Evolutionary conservation across 2,888 invertebrate species (phyloP), one percentile per base, ranked within the genome.

Genomic region (Liposcelis brunnea): DNA sequence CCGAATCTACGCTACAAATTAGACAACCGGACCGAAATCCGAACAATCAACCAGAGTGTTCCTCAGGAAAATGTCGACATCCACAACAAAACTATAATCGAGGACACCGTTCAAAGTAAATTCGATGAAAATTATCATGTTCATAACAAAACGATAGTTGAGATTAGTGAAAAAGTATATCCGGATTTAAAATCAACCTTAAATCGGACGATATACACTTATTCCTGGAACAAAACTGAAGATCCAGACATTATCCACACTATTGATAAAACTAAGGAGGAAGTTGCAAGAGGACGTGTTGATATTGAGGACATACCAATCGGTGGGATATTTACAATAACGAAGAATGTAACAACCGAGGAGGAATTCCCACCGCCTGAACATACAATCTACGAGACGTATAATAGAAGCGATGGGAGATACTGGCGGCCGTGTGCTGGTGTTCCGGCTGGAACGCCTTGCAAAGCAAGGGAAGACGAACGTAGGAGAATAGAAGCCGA

Each of bases 71-170:
- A 40, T 16, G 7, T 40, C 21, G 40, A 40, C 11, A 21, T 40
- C 19, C 40, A 16, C 19, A 40, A 40, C 16, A 14, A 21, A n/a
- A 40, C 40, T 18, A 21, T 40, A n/a, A 40, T 40, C 21, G 40
- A 40, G 16, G 40, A 40, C 19, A 40, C 40, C 4, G 19, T 19
- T 19, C 15, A 40, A 19, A 16, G 15, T 3, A 40, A 19, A 19
- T 40, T 40, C 19, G 40, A 40, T 18, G 40, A 40, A 40, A 40
- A 40, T 11, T 40, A 19, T 40, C 40, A 40, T 11, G 40, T 21
- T 7, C 40, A 40, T 18, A 40, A 40, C 16, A 40, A 19, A 40
- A 40, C 40, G 21, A 19, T 40, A 6, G 15, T 40, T 18, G 19
- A 40, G 7, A 21, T n/a, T 18, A 40, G 19, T 6, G 21, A 21